These are phyloP conservation scores for Electrona antarctica DNA, from an alignment of 2,113 vertebrate genomes.

Conservation along the genomic window DNA sequence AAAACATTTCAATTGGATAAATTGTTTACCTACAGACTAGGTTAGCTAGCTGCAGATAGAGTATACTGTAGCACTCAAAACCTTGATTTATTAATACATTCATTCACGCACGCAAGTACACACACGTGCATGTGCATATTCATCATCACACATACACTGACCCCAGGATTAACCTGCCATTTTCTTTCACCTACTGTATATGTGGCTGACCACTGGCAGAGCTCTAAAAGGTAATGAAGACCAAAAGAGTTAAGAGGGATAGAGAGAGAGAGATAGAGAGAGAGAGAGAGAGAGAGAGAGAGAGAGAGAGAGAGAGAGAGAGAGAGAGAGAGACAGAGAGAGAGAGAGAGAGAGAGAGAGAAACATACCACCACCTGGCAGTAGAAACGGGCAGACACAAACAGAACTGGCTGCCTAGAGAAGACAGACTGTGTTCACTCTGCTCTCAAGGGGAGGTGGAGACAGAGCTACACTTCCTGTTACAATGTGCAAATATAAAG, in stretches of 20 bases:
- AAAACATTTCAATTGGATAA: constrained; percentile 46
- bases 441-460: no score
- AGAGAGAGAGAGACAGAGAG: not conserved
- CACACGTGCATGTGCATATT: not conserved
- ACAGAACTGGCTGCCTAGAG: no score
- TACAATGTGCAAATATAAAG: no score
- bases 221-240: constrained; percentile 7
- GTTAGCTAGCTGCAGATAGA: constrained; percentile 29
- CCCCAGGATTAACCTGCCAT: constrained; percentile 17
- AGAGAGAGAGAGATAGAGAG: not conserved
- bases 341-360: constrained; percentile 6
- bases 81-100: not conserved
- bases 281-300: not conserved
- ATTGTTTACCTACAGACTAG: constrained; percentile 43
- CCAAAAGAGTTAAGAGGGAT: not conserved
- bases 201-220: constrained; percentile 24
- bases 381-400: no score
- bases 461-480: no score
- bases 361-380: not conserved
- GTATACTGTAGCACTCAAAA: not conserved
- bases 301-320: constrained; percentile 12
- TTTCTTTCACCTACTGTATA: constrained; percentile 39
- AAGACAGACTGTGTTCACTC: no score
- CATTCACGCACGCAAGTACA: constrained; percentile 7
- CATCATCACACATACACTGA: not conserved